Percentiles rank a stretch among this genome's conserved stretches.
Evolutionary conservation across 1,140 invertebrate species (phyloP).

Genomic region (Nasonia longicornis): DNA sequence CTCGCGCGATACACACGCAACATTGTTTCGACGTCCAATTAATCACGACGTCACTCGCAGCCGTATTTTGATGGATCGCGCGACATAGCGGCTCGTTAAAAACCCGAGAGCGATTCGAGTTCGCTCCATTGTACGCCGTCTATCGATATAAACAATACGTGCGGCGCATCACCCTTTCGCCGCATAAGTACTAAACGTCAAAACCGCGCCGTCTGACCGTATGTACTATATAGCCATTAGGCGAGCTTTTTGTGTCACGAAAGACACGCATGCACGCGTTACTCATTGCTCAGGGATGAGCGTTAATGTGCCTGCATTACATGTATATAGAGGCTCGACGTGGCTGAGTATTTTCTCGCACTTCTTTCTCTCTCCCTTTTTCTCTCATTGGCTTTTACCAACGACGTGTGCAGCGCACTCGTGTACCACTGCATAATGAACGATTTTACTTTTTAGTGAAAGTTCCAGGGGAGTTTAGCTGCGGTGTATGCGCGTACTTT

Average conservation of each 20-base stretch:
- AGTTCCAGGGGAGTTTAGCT: not conserved
- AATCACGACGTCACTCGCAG: not conserved
- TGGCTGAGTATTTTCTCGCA: not conserved
- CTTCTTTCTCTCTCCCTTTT: not conserved
- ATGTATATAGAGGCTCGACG: not conserved
- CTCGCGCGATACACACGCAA: no score
- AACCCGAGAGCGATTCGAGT: constrained; percentile 11
- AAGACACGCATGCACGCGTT: not conserved
- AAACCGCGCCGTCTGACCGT: not conserved
- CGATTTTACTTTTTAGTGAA: not conserved
- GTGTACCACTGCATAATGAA: no score
- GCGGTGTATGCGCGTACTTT: not conserved
- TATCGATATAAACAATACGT: constrained; percentile 14
- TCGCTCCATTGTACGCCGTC: not conserved
- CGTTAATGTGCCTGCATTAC: not conserved
- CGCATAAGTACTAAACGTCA: not conserved
- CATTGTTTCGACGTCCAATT: not conserved
- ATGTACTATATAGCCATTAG: not conserved
- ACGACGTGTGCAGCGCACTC: not conserved
- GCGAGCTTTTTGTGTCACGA: not conserved
- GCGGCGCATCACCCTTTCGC: not conserved
- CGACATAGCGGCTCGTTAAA: not conserved
- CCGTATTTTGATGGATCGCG: not conserved
- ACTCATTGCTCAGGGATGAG: constrained; percentile 13
- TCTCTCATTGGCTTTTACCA: not conserved